Evolutionary conservation across 2,888 invertebrate genomes (phyloP).

Genomic region (Lithophane ornitopus): DNA sequence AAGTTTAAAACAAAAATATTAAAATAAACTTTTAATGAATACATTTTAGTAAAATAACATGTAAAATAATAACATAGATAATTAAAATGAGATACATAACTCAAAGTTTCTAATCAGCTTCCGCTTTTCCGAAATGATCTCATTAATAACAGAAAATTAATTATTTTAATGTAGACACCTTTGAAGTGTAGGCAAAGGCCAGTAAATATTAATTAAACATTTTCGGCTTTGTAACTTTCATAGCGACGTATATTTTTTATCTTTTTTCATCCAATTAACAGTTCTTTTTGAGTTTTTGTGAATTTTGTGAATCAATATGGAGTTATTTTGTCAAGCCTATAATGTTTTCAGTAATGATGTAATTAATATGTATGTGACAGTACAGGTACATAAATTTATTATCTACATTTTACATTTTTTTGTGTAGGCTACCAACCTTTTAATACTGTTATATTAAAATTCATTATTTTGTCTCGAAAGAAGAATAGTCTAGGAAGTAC

Average conservation of each 20-base stretch:
- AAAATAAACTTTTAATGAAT: neutral
- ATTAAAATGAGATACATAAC: conserved; percentile 65
- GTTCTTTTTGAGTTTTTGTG: conserved; percentile 55
- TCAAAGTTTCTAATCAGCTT: conserved; percentile 70
- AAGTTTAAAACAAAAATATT: neutral
- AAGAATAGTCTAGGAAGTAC: neutral
- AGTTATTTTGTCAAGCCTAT: conserved; percentile 33
- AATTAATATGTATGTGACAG: conserved; percentile 9
- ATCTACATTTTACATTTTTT: neutral
- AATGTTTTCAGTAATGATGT: conserved; percentile 40
- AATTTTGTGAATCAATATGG: conserved; percentile 26
- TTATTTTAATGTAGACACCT: conserved; percentile 71
- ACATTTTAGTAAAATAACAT: conserved; percentile 13
- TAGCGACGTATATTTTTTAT: conserved; percentile 48
- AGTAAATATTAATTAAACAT: conserved; percentile 72
- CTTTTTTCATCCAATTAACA: conserved; percentile 57
- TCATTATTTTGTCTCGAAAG: no score
- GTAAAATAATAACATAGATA: conserved; percentile 43
- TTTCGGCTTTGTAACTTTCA: conserved; percentile 61
- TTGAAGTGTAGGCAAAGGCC: conserved; percentile 70
- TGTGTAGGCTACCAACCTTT: neutral
- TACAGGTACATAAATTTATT: neutral
- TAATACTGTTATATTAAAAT: neutral
- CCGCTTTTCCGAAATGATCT: conserved; percentile 68
- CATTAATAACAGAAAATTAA: conserved; percentile 73